Conservation (phyloP, 1,140 invertebrate genomes). For the Zophobas atratus region DNA sequence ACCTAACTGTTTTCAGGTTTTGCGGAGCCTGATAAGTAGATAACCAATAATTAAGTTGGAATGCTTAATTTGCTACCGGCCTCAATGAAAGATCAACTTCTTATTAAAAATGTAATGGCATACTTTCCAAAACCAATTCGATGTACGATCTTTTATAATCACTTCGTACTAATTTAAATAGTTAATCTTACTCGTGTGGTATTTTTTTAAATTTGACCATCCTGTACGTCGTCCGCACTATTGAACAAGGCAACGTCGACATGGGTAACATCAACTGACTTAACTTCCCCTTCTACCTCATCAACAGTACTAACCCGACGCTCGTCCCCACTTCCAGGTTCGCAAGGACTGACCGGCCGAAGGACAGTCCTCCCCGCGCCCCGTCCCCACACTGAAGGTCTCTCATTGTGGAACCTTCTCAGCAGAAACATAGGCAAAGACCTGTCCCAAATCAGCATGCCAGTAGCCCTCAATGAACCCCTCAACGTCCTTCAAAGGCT, state of each 20-base stretch:
- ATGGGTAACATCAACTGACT: conserved; percentile 7
- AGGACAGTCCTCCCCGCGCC: conserved; percentile 80
- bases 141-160: no score
- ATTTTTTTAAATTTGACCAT: no score
- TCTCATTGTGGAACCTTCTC: conserved; percentile 86
- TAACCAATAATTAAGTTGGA: no score
- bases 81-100: no score
- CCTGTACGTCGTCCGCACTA: no score
- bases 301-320: not conserved
- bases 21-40: no score
- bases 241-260: not conserved
- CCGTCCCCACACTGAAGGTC: conserved; percentile 80
- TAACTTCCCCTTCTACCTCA: not conserved
- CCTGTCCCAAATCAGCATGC: conserved; percentile 87
- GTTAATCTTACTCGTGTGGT: no score
- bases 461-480: conserved; percentile 89
- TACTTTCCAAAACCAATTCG: no score
- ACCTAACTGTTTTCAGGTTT: no score
- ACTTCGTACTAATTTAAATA: no score
- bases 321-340: conserved; percentile 48
- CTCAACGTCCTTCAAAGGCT: conserved; percentile 87
- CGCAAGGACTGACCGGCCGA: conserved; percentile 74
- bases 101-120: no score
- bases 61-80: no score
- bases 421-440: conserved; percentile 92